These are phyloP conservation scores for Thalpophila matura DNA, from an alignment of 2,888 invertebrate genomes.

Conservation along the genomic window DNA sequence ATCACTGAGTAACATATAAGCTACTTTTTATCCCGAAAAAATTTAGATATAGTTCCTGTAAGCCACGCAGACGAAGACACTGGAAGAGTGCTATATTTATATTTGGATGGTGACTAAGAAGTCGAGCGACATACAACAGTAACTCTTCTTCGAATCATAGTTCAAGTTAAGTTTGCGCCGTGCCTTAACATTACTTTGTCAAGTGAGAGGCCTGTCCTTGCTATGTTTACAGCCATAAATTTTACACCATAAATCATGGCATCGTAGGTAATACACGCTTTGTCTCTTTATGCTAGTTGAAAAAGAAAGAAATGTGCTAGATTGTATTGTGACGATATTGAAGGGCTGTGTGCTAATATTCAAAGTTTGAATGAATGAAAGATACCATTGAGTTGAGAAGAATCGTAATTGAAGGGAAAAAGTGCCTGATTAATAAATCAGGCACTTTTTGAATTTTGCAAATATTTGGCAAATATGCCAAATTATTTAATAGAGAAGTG, in stretches of 20 bases:
- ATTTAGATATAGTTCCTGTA: too few relatives aligned
- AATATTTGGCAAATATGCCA: too few relatives aligned
- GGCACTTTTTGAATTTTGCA: too few relatives aligned
- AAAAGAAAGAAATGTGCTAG: slow-evolving; percentile 14
- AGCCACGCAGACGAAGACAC: too few relatives aligned
- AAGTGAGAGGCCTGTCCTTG: slow-evolving; percentile 62
- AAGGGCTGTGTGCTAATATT: not conserved
- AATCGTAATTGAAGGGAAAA: slow-evolving; percentile 9
- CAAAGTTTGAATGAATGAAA: not conserved
- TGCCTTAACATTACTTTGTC: slow-evolving; percentile 44
- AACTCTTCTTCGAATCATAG: not conserved
- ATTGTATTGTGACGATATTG: not conserved
- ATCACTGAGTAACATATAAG: too few relatives aligned
- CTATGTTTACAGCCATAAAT: slow-evolving; percentile 39
- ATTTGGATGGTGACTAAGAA: too few relatives aligned
- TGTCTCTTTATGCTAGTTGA: slow-evolving; percentile 30
- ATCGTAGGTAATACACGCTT: slow-evolving; percentile 36
- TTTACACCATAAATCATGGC: slow-evolving; percentile 55
- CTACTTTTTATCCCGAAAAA: too few relatives aligned
- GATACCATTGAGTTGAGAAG: not conserved
- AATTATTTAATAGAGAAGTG: too few relatives aligned
- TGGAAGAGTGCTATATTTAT: too few relatives aligned
- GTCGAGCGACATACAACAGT: too few relatives aligned
- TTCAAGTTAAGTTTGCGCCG: slow-evolving; percentile 25
- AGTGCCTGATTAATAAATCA: not conserved